Evolutionary conservation across 92 coral and sea anemone species (phyloP), one percentile per base, ranked within the genome.

Genomic region (Epizoanthus rinbou): DNA sequence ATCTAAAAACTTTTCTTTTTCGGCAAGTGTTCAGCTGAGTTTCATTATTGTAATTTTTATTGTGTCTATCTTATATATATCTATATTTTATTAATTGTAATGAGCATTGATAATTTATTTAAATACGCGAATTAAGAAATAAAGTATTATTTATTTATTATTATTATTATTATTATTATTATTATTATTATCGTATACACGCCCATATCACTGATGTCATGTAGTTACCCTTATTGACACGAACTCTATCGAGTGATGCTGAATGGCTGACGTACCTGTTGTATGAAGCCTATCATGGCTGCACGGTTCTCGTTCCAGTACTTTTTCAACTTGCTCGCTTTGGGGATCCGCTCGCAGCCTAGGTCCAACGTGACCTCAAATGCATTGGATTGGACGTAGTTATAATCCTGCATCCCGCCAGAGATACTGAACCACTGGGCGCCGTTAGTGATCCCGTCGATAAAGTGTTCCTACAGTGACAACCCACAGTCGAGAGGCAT

Each of bases 391-490:
- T 91, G 93, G n/a, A 97, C 98, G 64, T 97, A 97, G 64, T 97
- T 97, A 54, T 94, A 97, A 67, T 97, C 99, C 82, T 97, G 99
- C 99, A 97, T 97, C 23, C 99, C 99, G 0, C 99, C 99, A 3
- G 99, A 88, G 24, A 94, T 87, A 69, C 99, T 94, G 66, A 91
- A 94, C 99, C 99, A 97, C 41, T 92, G 93, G 33, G 99, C 99
- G 10, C 99, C 99, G 80, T 97, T 97, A 47, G 99, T 94, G 57
- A 97, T 87, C 15, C 99, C 99, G 65, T 97, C 99, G 18, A 97
- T 97, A 76, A 97, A 97, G 52, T 97, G 94, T 72, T 94, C 92
- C 81, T 89, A 94, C 31, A 70, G 10, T 5, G 23, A 59, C 9
- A 60, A 19, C 5, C 15, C 54, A 50, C 16, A 28, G 31, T 28